These are phyloP conservation scores for Latrodectus geometricus DNA, from an alignment of 1,140 invertebrate species.

Conservation along the genomic window DNA sequence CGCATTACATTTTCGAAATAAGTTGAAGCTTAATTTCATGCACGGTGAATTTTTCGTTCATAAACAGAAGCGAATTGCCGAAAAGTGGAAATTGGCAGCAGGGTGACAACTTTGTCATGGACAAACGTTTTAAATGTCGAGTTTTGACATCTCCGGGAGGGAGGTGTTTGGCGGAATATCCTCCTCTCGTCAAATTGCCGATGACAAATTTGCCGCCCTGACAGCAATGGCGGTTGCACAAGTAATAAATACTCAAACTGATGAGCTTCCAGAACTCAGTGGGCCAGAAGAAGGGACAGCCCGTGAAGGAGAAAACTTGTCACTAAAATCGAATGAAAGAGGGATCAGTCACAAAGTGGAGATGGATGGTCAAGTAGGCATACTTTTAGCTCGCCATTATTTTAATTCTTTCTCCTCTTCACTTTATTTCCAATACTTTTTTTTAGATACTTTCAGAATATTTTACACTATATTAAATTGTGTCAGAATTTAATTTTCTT, in stretches of 20 bases:
- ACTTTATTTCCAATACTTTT: too few relatives aligned
- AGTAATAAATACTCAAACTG: conserved; percentile 47
- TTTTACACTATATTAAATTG: too few relatives aligned
- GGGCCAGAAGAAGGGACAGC: neutral
- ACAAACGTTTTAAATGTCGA: conserved; percentile 47
- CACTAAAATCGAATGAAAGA: neutral
- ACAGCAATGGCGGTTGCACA: conserved; percentile 36
- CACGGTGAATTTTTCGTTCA: neutral
- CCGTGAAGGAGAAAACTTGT: neutral
- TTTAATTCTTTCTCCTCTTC: too few relatives aligned
- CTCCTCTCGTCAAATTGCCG: conserved; percentile 37
- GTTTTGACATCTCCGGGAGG: conserved; percentile 17
- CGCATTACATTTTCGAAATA: neutral
- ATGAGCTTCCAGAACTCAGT: conserved; percentile 14
- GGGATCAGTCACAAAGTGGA: conserved; percentile 18
- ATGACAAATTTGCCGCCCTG: conserved; percentile 42
- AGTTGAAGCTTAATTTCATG: neutral
- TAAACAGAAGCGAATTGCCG: neutral
- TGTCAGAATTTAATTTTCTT: too few relatives aligned
- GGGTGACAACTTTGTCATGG: conserved; percentile 36
- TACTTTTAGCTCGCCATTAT: too few relatives aligned
- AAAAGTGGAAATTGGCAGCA: conserved; percentile 35
- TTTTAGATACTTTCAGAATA: too few relatives aligned
- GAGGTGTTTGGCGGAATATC: neutral
- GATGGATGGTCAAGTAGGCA: neutral